Percentiles rank a stretch among this genome's conserved stretches.
These are phyloP conservation scores for Acomys russatus DNA, from an alignment of 2,797 vertebrate species.

Conservation along the genomic window DNA sequence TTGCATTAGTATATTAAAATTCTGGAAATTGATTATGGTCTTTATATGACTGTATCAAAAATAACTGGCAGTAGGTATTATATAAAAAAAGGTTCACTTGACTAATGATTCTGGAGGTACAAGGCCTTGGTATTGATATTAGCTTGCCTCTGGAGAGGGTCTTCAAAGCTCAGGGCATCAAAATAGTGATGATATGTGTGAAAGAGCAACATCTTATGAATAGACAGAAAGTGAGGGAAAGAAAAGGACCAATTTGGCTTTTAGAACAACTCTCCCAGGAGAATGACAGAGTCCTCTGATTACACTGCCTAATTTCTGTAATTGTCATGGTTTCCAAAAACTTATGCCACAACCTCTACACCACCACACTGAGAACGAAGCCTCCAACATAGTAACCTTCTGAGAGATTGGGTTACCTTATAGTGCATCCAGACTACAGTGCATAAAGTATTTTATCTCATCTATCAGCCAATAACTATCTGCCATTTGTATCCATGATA, in stretches of 20 bases:
- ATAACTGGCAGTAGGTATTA: background rate
- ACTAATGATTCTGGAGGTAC: background rate
- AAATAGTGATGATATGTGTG: background rate
- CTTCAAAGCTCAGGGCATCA: accelerated
- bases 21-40: background rate
- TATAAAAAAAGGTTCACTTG: background rate
- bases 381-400: background rate
- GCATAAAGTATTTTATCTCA: background rate
- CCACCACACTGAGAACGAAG: background rate
- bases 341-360: too few relatives aligned
- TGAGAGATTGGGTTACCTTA: background rate
- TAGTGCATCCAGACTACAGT: background rate
- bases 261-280: background rate
- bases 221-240: background rate
- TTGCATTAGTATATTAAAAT: background rate
- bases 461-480: background rate
- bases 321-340: too few relatives aligned
- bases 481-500: background rate
- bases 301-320: background rate
- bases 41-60: background rate
- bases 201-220: background rate
- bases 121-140: background rate
- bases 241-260: background rate
- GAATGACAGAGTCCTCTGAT: background rate
- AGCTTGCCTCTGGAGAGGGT: background rate